These are phyloP conservation scores for Orientallactaga sibirica DNA, from an alignment of 2,797 vertebrate species.

Conservation along the genomic window DNA sequence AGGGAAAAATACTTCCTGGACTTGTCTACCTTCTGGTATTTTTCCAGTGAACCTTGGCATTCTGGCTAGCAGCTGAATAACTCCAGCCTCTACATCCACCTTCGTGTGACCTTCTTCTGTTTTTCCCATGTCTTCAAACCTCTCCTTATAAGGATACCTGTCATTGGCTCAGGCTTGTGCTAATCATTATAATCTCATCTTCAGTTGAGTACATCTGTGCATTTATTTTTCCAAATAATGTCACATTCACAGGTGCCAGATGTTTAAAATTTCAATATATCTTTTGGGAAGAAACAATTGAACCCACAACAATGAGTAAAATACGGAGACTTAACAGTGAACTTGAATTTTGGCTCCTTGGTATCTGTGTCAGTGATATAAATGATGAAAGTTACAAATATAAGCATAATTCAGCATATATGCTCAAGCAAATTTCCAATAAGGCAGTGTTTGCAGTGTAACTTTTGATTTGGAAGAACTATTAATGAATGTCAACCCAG, in stretches of 20 bases:
- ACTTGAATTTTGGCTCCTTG: background rate
- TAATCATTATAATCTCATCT: background rate
- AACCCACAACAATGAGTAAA: background rate
- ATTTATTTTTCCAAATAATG: background rate
- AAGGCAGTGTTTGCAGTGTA: too few species aligned
- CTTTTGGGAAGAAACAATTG: background rate
- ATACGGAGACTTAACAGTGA: background rate
- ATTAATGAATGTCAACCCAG: background rate
- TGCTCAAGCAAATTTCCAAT: background rate
- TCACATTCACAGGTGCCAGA: background rate
- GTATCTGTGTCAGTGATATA: background rate
- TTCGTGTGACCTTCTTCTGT: background rate
- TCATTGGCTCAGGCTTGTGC: background rate
- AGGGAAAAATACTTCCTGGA: background rate
- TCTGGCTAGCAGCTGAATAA: background rate
- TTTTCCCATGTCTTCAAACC: background rate
- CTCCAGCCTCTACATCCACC: background rate
- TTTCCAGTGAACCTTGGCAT: background rate
- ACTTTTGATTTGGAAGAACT: background rate
- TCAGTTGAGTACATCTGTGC: background rate
- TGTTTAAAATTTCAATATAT: background rate
- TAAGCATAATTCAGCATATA: fast-evolving
- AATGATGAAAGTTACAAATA: background rate
- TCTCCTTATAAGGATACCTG: background rate
- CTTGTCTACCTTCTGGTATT: background rate